A percentile compares a stretch with the other conserved stretches of the same genome.
These are phyloP conservation scores for Drosophila macrothrix DNA, from an alignment of 2,888 invertebrate species.

Conservation along the genomic window DNA sequence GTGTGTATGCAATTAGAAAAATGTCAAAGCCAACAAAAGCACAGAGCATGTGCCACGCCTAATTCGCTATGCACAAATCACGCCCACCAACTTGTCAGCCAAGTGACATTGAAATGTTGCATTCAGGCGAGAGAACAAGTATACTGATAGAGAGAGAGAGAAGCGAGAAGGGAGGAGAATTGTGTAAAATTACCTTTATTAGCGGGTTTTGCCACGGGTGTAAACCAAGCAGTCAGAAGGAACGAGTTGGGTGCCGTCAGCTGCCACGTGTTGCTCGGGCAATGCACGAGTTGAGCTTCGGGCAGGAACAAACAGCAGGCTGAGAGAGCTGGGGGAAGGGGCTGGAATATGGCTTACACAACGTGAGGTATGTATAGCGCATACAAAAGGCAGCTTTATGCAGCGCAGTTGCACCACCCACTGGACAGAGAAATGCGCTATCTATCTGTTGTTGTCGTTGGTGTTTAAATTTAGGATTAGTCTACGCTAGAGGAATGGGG, in stretches of 20 bases:
- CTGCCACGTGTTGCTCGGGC: constrained; percentile 69
- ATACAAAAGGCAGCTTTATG: constrained; percentile 36
- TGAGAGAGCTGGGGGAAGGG: background rate
- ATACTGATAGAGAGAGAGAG: background rate
- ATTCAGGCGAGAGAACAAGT: constrained; percentile 14
- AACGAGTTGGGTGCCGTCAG: constrained; percentile 6
- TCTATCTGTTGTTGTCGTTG: constrained; percentile 19
- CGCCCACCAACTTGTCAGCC: constrained; percentile 60
- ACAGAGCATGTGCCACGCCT: constrained; percentile 30
- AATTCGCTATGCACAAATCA: constrained; percentile 63
- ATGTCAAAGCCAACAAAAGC: constrained; percentile 65
- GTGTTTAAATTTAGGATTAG: constrained; percentile 59
- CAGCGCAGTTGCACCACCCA: constrained; percentile 17
- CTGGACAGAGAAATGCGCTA: constrained; percentile 27
- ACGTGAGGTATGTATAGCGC: constrained; percentile 24
- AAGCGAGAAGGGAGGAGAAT: constrained; percentile 13
- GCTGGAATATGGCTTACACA: constrained; percentile 29
- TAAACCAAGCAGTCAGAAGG: background rate
- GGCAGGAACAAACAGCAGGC: background rate
- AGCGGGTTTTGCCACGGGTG: constrained; percentile 48
- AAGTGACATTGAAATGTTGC: constrained; percentile 72
- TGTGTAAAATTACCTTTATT: constrained; percentile 74
- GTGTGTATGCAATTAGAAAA: constrained; percentile 66
- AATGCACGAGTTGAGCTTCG: constrained; percentile 47
- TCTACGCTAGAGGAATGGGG: background rate